Base-by-base conservation (phyloP, 2,797 vertebrate species). In the Sciurus carolinensis region DNA sequence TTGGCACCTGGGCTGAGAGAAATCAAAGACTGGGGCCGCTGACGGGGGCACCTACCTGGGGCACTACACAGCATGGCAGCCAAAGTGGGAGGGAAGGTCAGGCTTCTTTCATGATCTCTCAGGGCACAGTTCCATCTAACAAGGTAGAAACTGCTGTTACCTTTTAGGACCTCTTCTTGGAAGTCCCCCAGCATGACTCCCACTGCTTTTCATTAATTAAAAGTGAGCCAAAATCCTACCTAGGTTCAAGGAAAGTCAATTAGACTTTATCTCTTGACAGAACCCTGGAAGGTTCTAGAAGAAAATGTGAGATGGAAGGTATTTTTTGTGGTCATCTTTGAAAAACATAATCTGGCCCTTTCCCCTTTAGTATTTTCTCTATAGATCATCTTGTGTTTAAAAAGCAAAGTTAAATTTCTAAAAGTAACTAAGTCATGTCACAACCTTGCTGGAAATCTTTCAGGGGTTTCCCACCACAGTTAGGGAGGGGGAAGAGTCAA, bases 1-100 rank as follows among this genome's bases (percentile, higher is more conserved):
- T 57, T 91, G 81, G 36, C 69, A 36, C 30, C 17, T 72, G 36
- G 28, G 28, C 42, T 85, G 57, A 79, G 18, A 84, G 73, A 90
- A 93, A 2, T 39, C 39, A 42, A 76, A 95, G 76, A 18, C 57
- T 7, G 9, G 13, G 47, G 14, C 7, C 80, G 47, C 72, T 5
- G 22, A 28, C 1, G 0, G 3, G 9, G 50, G 1, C 12, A n/a
- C 18, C 30, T 66, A 9, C 36, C 0, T 5, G 4, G 39, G 20
- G 12, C n/a, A 30, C 20, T 44, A 75, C 64, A 59, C 36, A 62
- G 13, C 47, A 59, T 24, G 62, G 22, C 17, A 3, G 50, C 54
- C 39, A 18, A 64, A 11, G 1, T 13, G 39, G 36, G 13, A 39
- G 44, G 14, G 7, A 24, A 4, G 47, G 30, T 20, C 7, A 0